Evolutionary conservation across 2,888 invertebrate species (phyloP).

Genomic region (Epinotia ramella): DNA sequence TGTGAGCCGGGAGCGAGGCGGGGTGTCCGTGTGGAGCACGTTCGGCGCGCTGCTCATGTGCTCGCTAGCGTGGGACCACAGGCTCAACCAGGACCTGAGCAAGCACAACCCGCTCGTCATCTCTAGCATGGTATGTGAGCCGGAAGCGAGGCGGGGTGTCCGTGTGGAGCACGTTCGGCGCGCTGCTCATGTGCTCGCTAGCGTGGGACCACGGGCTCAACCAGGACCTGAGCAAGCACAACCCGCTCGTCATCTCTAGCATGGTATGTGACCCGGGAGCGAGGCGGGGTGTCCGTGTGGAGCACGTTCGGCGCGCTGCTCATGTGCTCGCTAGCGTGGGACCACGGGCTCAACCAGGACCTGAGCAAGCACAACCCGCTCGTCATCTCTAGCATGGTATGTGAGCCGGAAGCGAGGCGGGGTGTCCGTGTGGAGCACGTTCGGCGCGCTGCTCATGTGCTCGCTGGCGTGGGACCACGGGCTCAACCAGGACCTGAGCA

Average conservation of each 20-base stretch:
- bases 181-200: conserved; percentile 94
- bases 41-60: conserved; percentile 94
- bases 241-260: conserved; percentile 87
- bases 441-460: conserved; percentile 97
- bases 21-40: conserved; percentile 98
- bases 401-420: conserved; percentile 96
- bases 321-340: too few relatives aligned
- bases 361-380: neutral
- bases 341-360: neutral
- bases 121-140: conserved; percentile 77
- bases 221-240: conserved; percentile 88
- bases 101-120: neutral
- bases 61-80: conserved; percentile 62
- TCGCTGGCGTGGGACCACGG: conserved; percentile 87
- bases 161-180: conserved; percentile 99
- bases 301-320: neutral
- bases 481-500: neutral
- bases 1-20: conserved; percentile 95
- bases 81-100: neutral
- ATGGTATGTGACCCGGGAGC: conserved; percentile 91
- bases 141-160: conserved; percentile 97
- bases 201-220: conserved; percentile 95
- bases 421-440: conserved; percentile 98
- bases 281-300: conserved; percentile 91
- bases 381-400: neutral